Evolutionary conservation across 2,888 invertebrate species (phyloP).

Genomic region (Flexamia atlantica): DNA sequence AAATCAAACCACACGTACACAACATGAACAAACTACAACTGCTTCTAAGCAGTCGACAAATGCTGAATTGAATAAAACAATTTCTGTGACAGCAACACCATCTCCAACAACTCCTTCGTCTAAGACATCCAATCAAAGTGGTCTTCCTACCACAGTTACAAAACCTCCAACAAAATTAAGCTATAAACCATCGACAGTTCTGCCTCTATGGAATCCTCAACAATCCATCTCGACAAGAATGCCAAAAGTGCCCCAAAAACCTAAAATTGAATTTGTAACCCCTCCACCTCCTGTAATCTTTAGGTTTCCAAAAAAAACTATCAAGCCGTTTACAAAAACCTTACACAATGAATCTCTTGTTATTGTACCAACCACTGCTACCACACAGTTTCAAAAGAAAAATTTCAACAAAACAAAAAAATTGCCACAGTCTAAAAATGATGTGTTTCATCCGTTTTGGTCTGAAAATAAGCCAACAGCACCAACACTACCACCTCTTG

Average conservation of each 20-base stretch:
- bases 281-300: constrained; percentile 46
- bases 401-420: background rate
- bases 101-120: background rate
- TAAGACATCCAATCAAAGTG: background rate
- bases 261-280: constrained; percentile 40
- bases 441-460: constrained; percentile 38
- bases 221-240: background rate
- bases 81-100: background rate
- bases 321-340: background rate
- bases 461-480: background rate
- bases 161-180: background rate
- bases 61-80: background rate
- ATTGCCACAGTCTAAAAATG: constrained; percentile 35
- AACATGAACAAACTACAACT: background rate
- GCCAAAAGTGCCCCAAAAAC: background rate
- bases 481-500: constrained; percentile 13
- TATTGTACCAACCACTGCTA: background rate
- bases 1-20: background rate
- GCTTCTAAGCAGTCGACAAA: background rate
- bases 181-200: background rate
- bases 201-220: background rate
- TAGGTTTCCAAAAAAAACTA: background rate
- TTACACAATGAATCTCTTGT: background rate
- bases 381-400: background rate
- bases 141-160: background rate